Base-by-base conservation (phyloP, 1,140 invertebrate species). In the Chlorops oryzae region DNA sequence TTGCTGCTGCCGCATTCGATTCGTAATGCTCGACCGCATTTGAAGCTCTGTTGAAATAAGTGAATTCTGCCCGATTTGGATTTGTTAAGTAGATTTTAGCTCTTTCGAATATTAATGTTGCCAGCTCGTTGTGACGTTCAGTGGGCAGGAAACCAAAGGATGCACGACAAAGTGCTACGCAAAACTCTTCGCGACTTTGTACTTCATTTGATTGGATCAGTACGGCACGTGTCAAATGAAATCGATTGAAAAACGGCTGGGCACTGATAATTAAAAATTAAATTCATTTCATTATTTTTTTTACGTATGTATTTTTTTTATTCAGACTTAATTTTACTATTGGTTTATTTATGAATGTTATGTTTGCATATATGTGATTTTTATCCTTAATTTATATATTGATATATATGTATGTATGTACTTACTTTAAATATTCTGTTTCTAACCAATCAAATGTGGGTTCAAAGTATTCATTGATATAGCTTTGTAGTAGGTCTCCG, bases 101-200 rank as follows among this genome's bases (percentile, higher is more conserved):
- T 2, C 46, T 53, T 27, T 70, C 57, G 17, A 63, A 55, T 12
- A 71, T 43, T n/a, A 62, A 37, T 35, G 67, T 69, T 1, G 69
- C 62, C 5, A 71, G 69, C 22, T 70, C 64, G 5, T 56, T 52
- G 13, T 71, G 63, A 3, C 56, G 58, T 47, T 71, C 65, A 25
- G 43, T 50, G 25, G 63, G 63, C 25, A 69, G 15, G 18, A 59
- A 69, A 7, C 63, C 67, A 3, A 62, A 56, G 0, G 67, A 40
- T 5, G 62, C 55, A 3, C 62, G 50, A 12, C 65, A 45, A 12
- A 66, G 58, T 13, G 57, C 54, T 2, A 65, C 57, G n/a, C 56
- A 60, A 40, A 69, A 72, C 27, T 72, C 62, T 54, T 72, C 70
- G 7, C 63, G 35, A 4, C 43, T 59, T 23, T 69, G 62, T 5